Evolutionary conservation across 2,888 invertebrate species (phyloP), one percentile per base, ranked within the genome.

Genomic region (Gasteruption jaculator): DNA sequence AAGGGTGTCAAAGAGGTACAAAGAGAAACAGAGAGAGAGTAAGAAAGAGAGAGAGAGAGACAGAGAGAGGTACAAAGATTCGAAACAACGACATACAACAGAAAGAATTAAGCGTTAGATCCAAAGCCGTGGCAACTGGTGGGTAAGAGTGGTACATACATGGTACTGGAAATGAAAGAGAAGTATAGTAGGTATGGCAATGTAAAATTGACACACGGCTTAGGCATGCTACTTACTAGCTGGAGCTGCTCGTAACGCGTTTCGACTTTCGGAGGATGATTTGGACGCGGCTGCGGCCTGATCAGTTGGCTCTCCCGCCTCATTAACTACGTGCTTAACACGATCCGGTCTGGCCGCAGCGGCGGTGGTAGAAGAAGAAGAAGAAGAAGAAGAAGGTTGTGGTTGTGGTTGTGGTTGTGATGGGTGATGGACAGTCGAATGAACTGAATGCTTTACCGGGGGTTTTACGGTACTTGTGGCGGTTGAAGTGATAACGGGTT

Each of bases 201-300:
- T n/a, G 24, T 24, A n/a, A 24, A 24, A 24, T 24, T 7, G 8
- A 8, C n/a, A 24, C 8, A 27, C 35, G 42, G 40, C 41, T 43
- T 11, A 33, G 43, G 57, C 63, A 64, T 68, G 66, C 69, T 69
- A 70, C 70, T 70, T 69, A 70, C 70, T 70, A 68, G 68, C 64
- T 68, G 63, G 67, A 45, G 50, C 58, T 48, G 62, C 60, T 64
- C 60, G 64, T 50, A 54, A 58, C 61, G 62, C 60, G 56, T 58
- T 58, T 65, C 65, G 65, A 59, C 59, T 60, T 60, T 65, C 62
- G 59, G 58, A 60, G 60, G 62, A 65, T 64, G 65, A 63, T 65
- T 67, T 67, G 61, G 65, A 63, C 65, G 62, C 53, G 50, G 56
- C 31, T 38, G 50, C 55, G 49, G 58, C 53, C 46, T n/a, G n/a